These are phyloP conservation scores for Malurus elegans DNA, from an alignment of 2,113 vertebrate genomes.

Conservation along the genomic window DNA sequence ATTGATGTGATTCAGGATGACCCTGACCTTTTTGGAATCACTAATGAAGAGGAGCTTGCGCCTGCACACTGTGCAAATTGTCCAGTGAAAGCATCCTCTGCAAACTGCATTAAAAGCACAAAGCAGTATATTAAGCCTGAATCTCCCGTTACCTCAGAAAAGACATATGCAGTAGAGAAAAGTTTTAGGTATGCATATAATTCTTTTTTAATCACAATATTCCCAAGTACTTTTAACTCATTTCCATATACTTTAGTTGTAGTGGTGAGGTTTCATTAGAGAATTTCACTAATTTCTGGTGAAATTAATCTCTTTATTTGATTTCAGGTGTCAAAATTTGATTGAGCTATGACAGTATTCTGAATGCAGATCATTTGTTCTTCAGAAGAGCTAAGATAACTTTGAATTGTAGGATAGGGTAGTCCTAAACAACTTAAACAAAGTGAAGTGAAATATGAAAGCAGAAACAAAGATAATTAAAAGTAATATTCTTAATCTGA, in stretches of 20 bases:
- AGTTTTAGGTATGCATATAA: slow-evolving; percentile 67
- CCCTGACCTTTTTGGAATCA: slow-evolving; percentile 83
- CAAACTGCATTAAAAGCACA: not conserved
- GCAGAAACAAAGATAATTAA: not conserved
- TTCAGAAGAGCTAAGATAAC: not conserved
- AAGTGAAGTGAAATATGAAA: not conserved
- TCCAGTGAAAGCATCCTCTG: not conserved
- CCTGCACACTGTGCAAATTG: not conserved
- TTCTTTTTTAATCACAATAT: not conserved
- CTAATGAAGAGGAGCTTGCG: slow-evolving; percentile 46
- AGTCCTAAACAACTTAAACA: not conserved
- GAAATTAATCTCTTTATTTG: not conserved
- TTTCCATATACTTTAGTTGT: not conserved
- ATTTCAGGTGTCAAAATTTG: not conserved
- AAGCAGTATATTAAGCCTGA: not conserved
- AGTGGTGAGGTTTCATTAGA: not conserved
- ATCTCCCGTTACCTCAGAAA: not conserved
- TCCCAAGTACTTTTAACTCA: not conserved
- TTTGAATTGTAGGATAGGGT: not conserved
- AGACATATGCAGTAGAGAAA: not conserved
- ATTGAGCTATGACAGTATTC: not conserved
- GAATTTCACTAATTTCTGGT: not conserved
- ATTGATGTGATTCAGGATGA: slow-evolving; percentile 86
- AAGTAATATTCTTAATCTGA: not conserved
- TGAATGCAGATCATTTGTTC: not conserved